These are phyloP conservation scores for Caenorhabditis brenneri DNA, from an alignment of 1,140 invertebrate species.

Conservation along the genomic window DNA sequence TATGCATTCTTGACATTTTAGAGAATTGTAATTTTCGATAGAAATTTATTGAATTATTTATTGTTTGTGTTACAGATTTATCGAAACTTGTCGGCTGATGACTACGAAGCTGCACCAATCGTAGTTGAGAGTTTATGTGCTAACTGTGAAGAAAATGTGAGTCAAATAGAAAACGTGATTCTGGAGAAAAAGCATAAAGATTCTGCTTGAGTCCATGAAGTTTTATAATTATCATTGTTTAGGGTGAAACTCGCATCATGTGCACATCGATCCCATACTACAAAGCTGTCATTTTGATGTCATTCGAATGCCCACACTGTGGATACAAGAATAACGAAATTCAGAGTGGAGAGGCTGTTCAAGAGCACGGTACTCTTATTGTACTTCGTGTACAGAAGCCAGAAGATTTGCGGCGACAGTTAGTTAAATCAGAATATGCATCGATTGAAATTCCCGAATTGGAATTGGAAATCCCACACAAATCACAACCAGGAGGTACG, in stretches of 20 bases:
- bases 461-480: conserved; percentile 88
- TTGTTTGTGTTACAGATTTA: conserved; percentile 11
- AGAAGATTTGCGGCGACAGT: conserved; percentile 84
- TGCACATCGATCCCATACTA: conserved; percentile 94
- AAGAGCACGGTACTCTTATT: conserved; percentile 70
- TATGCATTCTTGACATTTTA: not conserved
- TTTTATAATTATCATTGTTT: conserved; percentile 60
- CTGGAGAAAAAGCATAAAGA: not conserved
- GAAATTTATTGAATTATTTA: too few relatives aligned
- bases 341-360: conserved; percentile 83
- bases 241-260: conserved; percentile 87
- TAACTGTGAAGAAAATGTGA: conserved; percentile 81
- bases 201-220: not conserved
- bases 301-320: conserved; percentile 89
- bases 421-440: conserved; percentile 90
- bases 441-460: conserved; percentile 84
- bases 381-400: conserved; percentile 62
- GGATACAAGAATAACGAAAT: conserved; percentile 89
- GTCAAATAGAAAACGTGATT: conserved; percentile 65
- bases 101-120: conserved; percentile 75
- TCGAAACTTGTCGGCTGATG: conserved; percentile 68
- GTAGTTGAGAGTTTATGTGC: conserved; percentile 91
- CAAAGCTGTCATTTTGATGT: conserved; percentile 93
- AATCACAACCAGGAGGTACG: conserved; percentile 85
- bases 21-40: not conserved